Percentiles rank a stretch among this genome's conserved stretches.
These are phyloP conservation scores for Sciurus niger DNA, from an alignment of 2,113 vertebrate species.

Conservation along the genomic window DNA sequence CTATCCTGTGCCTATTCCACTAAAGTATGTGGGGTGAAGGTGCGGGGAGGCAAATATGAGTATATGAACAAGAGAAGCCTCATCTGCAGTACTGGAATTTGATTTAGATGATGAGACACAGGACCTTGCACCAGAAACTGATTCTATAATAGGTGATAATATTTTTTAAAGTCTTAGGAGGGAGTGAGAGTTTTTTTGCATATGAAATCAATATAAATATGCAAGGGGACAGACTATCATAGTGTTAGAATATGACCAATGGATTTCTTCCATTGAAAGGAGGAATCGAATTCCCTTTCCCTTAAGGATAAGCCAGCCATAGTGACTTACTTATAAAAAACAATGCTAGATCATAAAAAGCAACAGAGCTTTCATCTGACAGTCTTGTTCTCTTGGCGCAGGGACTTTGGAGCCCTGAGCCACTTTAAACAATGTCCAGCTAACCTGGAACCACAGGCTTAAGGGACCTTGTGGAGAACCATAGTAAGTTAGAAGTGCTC, in stretches of 20 bases:
- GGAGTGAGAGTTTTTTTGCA: neutral
- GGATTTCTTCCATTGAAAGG: constrained; percentile 7
- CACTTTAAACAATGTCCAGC: neutral
- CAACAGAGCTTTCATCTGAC: neutral
- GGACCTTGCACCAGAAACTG: neutral
- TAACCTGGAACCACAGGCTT: neutral
- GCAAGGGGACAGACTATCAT: neutral
- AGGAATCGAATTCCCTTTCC: constrained; percentile 25
- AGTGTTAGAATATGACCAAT: constrained; percentile 35
- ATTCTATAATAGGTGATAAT: neutral
- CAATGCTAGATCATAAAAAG: neutral
- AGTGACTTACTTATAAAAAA: constrained; percentile 27
- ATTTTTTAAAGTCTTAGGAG: neutral
- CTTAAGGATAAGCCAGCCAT: neutral
- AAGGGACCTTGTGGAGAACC: neutral
- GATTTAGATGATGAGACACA: neutral
- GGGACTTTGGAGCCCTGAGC: neutral
- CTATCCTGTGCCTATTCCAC: neutral
- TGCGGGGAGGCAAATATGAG: neutral
- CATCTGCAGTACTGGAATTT: neutral
- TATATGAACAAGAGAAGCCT: neutral
- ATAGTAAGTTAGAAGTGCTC: neutral
- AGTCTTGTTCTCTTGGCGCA: neutral
- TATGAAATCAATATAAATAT: constrained; percentile 8
- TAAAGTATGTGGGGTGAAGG: neutral